Conservation (phyloP, 2,797 vertebrate genomes). For the Percopsis omiscomaycus region DNA sequence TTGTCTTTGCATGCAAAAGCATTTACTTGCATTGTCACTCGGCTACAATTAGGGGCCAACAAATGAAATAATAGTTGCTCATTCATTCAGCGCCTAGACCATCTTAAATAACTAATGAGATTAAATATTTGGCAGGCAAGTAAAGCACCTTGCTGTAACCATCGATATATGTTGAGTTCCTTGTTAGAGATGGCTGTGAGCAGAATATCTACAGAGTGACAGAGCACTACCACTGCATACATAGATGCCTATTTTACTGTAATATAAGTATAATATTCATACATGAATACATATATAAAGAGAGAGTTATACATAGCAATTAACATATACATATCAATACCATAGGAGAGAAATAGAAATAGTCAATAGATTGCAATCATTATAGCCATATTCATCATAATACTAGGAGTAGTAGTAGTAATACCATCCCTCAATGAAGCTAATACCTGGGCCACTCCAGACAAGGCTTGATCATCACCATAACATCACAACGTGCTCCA, state of each 20-base stretch:
- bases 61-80: too few relatives aligned
- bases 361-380: slow-evolving; percentile 81
- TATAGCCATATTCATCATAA: slow-evolving; percentile 79
- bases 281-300: slow-evolving; percentile 73
- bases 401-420: slow-evolving; percentile 75
- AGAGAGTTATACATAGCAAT: slow-evolving; percentile 83
- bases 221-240: background rate
- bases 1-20: background rate
- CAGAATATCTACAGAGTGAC: too few relatives aligned
- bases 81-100: too few relatives aligned
- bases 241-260: background rate
- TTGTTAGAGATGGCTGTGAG: too few relatives aligned
- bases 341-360: slow-evolving; percentile 81
- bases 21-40: background rate
- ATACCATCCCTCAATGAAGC: slow-evolving; percentile 78
- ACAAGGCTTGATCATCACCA: slow-evolving; percentile 20
- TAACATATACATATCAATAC: slow-evolving; percentile 85
- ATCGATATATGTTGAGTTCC: too few relatives aligned
- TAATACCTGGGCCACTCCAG: slow-evolving; percentile 77
- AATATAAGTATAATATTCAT: background rate
- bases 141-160: too few relatives aligned
- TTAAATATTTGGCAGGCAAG: too few relatives aligned
- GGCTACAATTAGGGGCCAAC: too few relatives aligned
- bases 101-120: too few relatives aligned
- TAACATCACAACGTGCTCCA: background rate